These are phyloP conservation scores for Cephalopterus ornatus DNA, from an alignment of 2,113 vertebrate genomes.

Conservation along the genomic window DNA sequence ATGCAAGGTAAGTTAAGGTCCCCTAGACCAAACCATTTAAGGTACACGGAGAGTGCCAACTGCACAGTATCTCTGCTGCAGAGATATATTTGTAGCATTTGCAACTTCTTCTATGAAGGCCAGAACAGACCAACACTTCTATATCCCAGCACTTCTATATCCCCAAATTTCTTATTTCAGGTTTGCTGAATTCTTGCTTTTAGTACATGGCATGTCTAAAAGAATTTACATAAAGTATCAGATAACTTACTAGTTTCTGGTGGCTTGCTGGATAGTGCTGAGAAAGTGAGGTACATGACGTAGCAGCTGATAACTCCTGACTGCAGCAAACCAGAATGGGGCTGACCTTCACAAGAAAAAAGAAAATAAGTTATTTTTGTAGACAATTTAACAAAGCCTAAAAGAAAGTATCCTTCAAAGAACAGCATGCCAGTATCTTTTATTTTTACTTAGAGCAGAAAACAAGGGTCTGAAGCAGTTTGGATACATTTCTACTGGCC, in stretches of 20 bases:
- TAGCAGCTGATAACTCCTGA: slow-evolving; percentile 95
- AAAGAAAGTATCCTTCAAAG: neutral
- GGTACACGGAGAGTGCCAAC: accelerated
- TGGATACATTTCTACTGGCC: neutral
- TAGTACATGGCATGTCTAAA: neutral
- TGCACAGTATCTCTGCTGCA: neutral
- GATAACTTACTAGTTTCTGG: slow-evolving; percentile 81
- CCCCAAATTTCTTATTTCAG: neutral
- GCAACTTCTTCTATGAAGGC: neutral
- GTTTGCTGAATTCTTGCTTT: neutral
- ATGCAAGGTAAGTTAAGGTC: neutral
- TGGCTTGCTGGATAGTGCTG: slow-evolving; percentile 93
- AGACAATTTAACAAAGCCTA: neutral
- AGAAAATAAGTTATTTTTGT: neutral
- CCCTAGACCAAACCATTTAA: neutral
- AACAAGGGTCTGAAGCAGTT: neutral
- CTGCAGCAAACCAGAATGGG: slow-evolving; percentile 91
- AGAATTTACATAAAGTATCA: neutral
- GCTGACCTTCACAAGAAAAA: slow-evolving; percentile 79
- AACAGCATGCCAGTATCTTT: neutral
- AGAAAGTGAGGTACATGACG: slow-evolving; percentile 97
- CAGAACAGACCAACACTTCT: neutral
- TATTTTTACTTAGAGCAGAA: neutral
- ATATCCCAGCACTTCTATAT: neutral
- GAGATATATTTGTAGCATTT: neutral